These are phyloP conservation scores for Pipistrellus pygmaeus DNA, from an alignment of 2,797 vertebrate genomes.

Conservation along the genomic window DNA sequence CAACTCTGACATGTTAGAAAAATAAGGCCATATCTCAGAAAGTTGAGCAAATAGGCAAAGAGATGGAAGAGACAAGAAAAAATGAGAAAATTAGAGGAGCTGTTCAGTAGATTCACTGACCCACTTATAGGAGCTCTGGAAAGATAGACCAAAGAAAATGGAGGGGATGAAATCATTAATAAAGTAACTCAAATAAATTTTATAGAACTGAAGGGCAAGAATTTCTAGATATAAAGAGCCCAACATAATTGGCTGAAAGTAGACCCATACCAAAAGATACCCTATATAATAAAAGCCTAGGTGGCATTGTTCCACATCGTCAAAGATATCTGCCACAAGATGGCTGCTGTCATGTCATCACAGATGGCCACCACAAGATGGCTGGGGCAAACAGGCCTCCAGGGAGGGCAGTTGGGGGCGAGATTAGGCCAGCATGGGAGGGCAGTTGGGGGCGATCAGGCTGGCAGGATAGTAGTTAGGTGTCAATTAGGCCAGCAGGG, in stretches of 20 bases:
- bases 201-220: background rate
- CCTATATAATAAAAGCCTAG: no score
- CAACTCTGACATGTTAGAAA: background rate
- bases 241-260: conserved; percentile 26
- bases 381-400: no score
- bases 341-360: no score
- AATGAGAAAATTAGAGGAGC: conserved; percentile 13
- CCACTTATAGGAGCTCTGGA: background rate
- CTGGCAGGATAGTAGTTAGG: no score
- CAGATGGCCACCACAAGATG: no score
- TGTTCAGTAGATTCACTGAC: background rate
- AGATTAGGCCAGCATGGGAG: no score
- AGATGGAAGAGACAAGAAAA: conserved; percentile 34
- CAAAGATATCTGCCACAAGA: no score
- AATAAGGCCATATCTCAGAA: conserved; percentile 2
- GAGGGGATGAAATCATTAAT: background rate
- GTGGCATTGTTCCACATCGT: no score
- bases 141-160: conserved; percentile 3
- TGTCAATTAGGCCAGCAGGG: no score
- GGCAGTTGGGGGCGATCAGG: no score
- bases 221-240: background rate
- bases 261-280: background rate
- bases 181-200: conserved; percentile 60
- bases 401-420: no score
- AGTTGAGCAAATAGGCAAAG: conserved; percentile 48